Conservation (phyloP, 2,797 vertebrate species). For the Protosalanx chinensis region DNA sequence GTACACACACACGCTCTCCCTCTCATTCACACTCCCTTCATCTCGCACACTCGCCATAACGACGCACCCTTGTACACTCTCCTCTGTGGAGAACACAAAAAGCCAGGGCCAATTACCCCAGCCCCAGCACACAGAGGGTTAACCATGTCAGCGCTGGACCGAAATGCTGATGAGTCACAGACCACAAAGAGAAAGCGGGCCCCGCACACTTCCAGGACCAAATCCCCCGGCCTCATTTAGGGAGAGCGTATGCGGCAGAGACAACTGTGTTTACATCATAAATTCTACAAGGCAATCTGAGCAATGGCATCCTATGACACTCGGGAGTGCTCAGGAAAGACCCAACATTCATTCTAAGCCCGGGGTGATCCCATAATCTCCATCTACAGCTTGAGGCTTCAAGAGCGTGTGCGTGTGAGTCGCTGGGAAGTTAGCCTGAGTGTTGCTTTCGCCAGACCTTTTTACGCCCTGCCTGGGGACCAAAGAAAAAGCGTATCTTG, state of each 20-base stretch:
- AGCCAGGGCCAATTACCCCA: conserved; percentile 17
- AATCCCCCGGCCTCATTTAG: not conserved
- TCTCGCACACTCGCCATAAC: not conserved
- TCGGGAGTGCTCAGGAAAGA: not conserved
- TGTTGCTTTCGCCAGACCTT: not conserved
- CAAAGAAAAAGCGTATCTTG: not conserved
- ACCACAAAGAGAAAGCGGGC: not conserved
- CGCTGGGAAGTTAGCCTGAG: not conserved
- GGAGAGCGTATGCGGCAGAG: not conserved
- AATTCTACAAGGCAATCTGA: not conserved
- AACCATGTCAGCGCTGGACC: conserved; percentile 41
- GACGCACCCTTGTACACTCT: conserved; percentile 5
- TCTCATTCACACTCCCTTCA: not conserved
- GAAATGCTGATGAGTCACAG: conserved; percentile 40
- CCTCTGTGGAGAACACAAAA: conserved; percentile 15
- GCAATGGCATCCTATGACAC: not conserved
- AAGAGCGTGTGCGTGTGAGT: not conserved
- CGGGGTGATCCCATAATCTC: not conserved
- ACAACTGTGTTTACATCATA: not conserved
- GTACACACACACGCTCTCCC: conserved; percentile 14
- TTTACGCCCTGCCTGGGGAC: not conserved
- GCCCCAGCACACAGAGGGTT: conserved; percentile 49
- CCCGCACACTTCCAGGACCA: not conserved
- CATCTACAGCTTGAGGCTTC: not conserved
- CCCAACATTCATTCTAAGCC: not conserved